A percentile compares a stretch with the other conserved stretches of the same genome.
These are phyloP conservation scores for Argyrosomus japonicus DNA, from an alignment of 2,113 vertebrate genomes.

Conservation along the genomic window DNA sequence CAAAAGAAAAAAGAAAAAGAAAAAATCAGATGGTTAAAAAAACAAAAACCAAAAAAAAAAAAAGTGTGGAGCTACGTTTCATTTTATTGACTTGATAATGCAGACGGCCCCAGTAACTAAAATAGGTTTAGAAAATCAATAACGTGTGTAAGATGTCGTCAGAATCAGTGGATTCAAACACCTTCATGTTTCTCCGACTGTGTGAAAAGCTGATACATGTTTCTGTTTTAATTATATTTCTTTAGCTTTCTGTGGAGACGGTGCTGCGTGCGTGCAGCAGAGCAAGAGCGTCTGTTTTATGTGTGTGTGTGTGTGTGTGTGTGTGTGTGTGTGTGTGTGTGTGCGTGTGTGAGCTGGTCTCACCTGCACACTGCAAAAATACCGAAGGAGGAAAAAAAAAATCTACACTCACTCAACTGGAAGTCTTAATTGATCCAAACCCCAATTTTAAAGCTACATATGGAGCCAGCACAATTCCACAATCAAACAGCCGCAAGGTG, in stretches of 20 bases:
- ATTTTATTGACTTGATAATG: conserved; percentile 37
- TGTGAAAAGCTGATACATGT: conserved; percentile 8
- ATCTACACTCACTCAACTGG: conserved; percentile 23
- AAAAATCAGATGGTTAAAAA: neutral
- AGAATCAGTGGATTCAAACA: neutral
- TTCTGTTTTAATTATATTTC: conserved; percentile 33
- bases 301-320: conserved; percentile 3
- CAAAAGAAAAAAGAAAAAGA: neutral
- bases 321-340: neutral
- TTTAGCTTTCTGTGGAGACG: conserved; percentile 1
- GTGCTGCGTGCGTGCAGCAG: neutral
- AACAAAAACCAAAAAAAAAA: no score
- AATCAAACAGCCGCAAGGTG: conserved; percentile 52
- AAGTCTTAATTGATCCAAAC: conserved; percentile 52
- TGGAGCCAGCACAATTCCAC: conserved; percentile 22
- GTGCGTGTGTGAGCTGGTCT: neutral
- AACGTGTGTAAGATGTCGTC: neutral
- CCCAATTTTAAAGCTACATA: conserved; percentile 34
- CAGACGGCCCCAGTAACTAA: conserved; percentile 6
- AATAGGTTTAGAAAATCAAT: conserved; percentile 42
- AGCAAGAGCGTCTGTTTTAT: neutral
- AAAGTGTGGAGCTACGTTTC: neutral
- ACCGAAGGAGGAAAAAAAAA: neutral
- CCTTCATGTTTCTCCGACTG: neutral
- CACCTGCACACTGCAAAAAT: conserved; percentile 47